Evolutionary conservation across 2,797 vertebrate species (phyloP).

Genomic region (Tadarida brasiliensis): DNA sequence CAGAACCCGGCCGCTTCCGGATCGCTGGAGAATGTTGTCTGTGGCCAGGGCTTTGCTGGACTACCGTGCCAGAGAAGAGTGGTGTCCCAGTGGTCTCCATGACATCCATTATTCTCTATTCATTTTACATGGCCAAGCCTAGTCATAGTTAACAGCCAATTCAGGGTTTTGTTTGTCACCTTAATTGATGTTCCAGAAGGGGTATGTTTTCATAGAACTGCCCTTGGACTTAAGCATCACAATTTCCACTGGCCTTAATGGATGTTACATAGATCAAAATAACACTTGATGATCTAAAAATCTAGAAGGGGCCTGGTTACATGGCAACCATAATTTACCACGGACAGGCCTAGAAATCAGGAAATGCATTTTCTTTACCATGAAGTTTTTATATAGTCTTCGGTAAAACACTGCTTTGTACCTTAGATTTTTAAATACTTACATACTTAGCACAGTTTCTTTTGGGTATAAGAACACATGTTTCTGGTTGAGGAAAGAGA

Average conservation of each 20-base stretch:
- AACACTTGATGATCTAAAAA: background rate
- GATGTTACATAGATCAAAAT: background rate
- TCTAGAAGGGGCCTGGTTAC: background rate
- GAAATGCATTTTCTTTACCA: background rate
- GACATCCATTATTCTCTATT: conserved; percentile 19
- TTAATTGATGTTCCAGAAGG: conserved; percentile 47
- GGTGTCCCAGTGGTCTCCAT: background rate
- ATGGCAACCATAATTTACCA: background rate
- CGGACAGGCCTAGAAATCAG: background rate
- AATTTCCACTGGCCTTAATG: conserved; percentile 28
- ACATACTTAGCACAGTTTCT: background rate
- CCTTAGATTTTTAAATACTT: background rate
- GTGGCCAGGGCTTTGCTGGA: background rate
- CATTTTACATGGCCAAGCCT: background rate
- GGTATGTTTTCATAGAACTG: background rate
- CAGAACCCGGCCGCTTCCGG: conserved; percentile 4
- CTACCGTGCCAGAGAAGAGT: background rate
- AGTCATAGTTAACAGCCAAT: conserved; percentile 8
- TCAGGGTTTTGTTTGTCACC: conserved; percentile 42
- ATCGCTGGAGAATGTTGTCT: background rate
- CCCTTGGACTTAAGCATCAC: background rate
- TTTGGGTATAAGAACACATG: background rate
- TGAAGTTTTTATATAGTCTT: background rate
- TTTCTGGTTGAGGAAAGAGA: background rate
- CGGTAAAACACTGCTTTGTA: background rate